A percentile compares a stretch with the other conserved stretches of the same genome.
Conservation (phyloP, 2,888 invertebrate species). For the Micoletzkya japonica region DNA sequence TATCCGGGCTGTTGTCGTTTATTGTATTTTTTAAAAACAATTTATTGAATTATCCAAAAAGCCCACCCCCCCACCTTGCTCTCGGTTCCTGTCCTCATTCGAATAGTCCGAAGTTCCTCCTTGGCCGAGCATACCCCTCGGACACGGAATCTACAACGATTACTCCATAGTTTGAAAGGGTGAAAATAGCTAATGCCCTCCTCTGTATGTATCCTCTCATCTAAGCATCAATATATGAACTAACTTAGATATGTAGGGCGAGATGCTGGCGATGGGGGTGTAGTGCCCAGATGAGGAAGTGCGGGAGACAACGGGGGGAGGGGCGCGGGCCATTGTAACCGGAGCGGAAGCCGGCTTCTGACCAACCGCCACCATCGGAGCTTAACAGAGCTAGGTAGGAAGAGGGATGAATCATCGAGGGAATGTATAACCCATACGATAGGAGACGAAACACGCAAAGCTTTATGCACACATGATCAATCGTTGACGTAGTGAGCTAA, state of each 20-base stretch:
- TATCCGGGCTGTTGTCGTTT: background rate
- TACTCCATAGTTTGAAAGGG: no score
- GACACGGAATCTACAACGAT: constrained; percentile 42
- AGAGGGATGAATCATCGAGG: background rate
- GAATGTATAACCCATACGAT: background rate
- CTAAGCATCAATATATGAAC: background rate
- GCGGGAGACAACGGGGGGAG: constrained; percentile 4
- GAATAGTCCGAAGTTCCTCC: constrained; percentile 42
- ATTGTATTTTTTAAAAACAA: background rate
- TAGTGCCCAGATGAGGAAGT: background rate
- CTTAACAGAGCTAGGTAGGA: background rate
- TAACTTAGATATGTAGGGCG: constrained; percentile 16
- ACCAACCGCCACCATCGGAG: background rate
- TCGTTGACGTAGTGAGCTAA: no score
- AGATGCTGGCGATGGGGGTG: constrained; percentile 14
- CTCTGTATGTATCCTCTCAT: background rate
- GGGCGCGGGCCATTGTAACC: background rate
- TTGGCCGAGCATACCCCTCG: constrained; percentile 47
- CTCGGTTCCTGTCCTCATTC: constrained; percentile 30
- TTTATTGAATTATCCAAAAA: constrained; percentile 1
- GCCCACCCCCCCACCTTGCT: constrained; percentile 31
- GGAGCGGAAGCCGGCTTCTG: background rate
- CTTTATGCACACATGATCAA: no score
- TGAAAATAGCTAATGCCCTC: no score
- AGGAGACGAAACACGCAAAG: no score